Evolutionary conservation across 2,888 invertebrate species (phyloP), one percentile per base, ranked within the genome.

Genomic region (Coenonympha arcania): DNA sequence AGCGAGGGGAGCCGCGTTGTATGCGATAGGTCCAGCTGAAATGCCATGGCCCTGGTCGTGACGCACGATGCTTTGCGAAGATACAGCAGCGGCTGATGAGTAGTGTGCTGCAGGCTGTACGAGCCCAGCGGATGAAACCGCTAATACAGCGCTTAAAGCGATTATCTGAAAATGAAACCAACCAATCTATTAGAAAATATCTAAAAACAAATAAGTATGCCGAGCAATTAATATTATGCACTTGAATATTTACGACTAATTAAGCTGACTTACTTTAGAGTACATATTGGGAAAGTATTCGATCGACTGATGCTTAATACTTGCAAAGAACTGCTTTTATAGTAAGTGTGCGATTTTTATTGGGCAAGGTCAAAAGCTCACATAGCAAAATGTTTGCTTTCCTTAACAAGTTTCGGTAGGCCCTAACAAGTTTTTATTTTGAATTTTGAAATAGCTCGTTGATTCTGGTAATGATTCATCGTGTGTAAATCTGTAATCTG

Each of bases 111-210:
- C 65, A 2, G 79, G 70, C 52, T n/a, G n/a, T n/a, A 83, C 58
- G 34, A 81, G 71, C 31, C 79, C 79, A n/a, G 81, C 81, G 34
- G 70, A 57, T 19, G 84, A 73, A 33, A 87, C 73, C 44, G 81
- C 79, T 63, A 85, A 57, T 49, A 85, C 62, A 48, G 80, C 77
- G 69, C 77, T 68, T 60, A 86, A 30, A 48, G 71, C 65, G 36
- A 33, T 15, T 36, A 40, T 41, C 42, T 22, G 15, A 1, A 49
- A 33, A 8, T 9, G 3, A 33, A 33, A 2, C 5, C 13, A 15
- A 15, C 16, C 1, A 16, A 3, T 33, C 9, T 3, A 33, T 9
- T 4, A 24, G 6, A 8, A 26, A 40, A 13, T n/a, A 3, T 30
- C 4, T 11, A 30, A 30, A 2, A 6, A 6, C 1, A 16, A 16